Base-by-base conservation (phyloP, 2,797 vertebrate species). In the Fundulus diaphanus region DNA sequence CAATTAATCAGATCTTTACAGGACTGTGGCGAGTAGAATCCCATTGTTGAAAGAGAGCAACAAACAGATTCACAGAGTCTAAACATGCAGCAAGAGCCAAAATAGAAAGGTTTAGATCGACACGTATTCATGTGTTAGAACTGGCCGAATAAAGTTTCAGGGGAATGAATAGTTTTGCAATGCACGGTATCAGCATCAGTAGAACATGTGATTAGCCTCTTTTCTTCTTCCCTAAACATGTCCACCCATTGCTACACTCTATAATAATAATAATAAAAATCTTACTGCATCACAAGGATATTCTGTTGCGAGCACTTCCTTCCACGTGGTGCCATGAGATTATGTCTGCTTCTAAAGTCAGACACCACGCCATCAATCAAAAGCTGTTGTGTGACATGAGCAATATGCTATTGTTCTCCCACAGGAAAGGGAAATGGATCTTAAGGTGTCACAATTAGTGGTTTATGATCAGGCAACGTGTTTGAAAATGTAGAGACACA, bases 401-500 rank as follows among this genome's bases (percentile, higher is more conserved):
- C 48, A 18, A 31, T 22, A 69, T 5, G 29, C 27, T 7, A 69
- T 18, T 24, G 9, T 11, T 46, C 22, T 33, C 20, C 18, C 13
- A 31, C n/a, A 66, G 31, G 44, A n/a, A n/a, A n/a, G 24, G 40
- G 56, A 40, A 79, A 46, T 22, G 37, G 52, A 31, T 33, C 18
- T 6, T 46, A 20, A 7, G 20, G 12, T 33, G 0, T 48, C 7
- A 3, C 67, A 40, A 80, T 49, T 22, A 63, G 48, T 77, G 37
- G 11, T 61, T 72, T 22, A 31, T 24, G 31, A 69, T 70, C 56
- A 33, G 44, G 20, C 24, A 5, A 7, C 61, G 57, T 61, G 35
- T 82, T 63, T 70, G 40, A 63, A 56, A 65, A 16, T 61, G 61
- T 35, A 76, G 7, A 57, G 12, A 73, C 20, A 72, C 40, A 22